phyloP scores from a whole-genome alignment of 2,888 invertebrate genomes.

The Orchesellides sinensis region DNA sequence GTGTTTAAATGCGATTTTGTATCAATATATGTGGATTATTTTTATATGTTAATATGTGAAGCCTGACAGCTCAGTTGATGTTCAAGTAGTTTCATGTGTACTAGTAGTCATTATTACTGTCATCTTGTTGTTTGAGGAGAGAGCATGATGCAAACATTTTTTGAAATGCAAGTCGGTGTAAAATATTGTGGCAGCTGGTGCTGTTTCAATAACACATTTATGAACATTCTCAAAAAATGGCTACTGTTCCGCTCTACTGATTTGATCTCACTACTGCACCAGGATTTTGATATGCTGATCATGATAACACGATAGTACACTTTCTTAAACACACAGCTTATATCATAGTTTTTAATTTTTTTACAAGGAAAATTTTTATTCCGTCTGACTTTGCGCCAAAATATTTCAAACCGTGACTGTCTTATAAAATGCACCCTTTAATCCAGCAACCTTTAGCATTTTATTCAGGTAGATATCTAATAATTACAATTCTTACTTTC shows the following conservation, averaged over 20 bases:
- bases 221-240: background rate
- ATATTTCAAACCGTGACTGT: no score
- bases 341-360: no score
- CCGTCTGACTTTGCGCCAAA: no score
- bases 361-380: no score
- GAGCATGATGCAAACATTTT: background rate
- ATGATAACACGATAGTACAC: no score
- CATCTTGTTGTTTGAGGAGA: background rate
- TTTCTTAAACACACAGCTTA: no score
- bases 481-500: no score
- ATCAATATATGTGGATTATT: background rate
- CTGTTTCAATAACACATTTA: slow-evolving; percentile 31
- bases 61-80: background rate
- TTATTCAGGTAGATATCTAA: no score
- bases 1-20: background rate
- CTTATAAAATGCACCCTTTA: no score
- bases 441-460: no score
- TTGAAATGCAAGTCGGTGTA: slow-evolving; percentile 28
- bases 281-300: no score
- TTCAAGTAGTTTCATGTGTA: background rate
- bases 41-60: background rate
- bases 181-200: slow-evolving; percentile 50
- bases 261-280: background rate
- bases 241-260: background rate
- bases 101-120: background rate